A percentile compares a stretch with the other conserved stretches of the same genome.
Conservation (phyloP, 2,888 invertebrate genomes). For the Griposia aprilina region DNA sequence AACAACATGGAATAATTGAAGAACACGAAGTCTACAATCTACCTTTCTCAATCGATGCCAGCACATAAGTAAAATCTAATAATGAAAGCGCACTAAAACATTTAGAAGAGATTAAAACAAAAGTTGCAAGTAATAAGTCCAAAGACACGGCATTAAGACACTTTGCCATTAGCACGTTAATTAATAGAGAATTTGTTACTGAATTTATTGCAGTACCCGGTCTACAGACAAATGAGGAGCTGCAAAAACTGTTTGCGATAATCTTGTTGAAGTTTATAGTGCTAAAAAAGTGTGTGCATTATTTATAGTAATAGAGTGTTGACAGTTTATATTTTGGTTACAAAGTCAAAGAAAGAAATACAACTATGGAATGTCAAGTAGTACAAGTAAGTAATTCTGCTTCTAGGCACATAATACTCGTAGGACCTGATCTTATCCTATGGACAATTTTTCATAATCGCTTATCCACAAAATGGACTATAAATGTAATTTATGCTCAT, state of each 20-base stretch:
- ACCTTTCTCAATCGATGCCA: neutral
- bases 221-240: slow-evolving; percentile 50
- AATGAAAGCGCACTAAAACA: slow-evolving; percentile 23
- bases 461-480: neutral
- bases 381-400: neutral
- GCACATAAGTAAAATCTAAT: slow-evolving; percentile 21
- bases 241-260: slow-evolving; percentile 54
- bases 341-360: neutral
- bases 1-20: neutral
- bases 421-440: neutral
- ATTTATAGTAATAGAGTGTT: neutral
- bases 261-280: slow-evolving; percentile 45
- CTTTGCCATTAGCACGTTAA: slow-evolving; percentile 62
- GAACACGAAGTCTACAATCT: neutral
- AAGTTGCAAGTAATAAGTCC: slow-evolving; percentile 51
- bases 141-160: slow-evolving; percentile 56
- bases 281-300: slow-evolving; percentile 17
- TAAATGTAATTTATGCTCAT: neutral
- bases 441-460: neutral
- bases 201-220: slow-evolving; percentile 54
- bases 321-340: neutral
- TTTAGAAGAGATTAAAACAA: slow-evolving; percentile 53
- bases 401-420: no score
- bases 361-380: neutral
- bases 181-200: slow-evolving; percentile 61